Evolutionary conservation across 2,113 vertebrate species (phyloP).

Genomic region (Sphyrna mokarran): DNA sequence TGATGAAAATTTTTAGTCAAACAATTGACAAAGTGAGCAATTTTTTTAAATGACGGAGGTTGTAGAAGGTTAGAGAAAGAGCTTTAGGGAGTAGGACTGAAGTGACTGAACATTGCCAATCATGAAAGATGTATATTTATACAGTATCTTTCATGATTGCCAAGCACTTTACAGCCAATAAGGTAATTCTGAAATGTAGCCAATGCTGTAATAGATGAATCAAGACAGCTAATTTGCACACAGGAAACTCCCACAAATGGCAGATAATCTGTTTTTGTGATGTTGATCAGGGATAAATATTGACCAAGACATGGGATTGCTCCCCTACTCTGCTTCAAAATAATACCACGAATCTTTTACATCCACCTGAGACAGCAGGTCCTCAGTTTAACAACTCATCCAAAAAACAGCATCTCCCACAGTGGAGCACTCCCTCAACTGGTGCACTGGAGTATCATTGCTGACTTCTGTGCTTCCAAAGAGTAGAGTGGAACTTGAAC

Average conservation of each 20-base stretch:
- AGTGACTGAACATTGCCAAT: not conserved
- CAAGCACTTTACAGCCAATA: too few relatives aligned
- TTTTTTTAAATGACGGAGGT: not conserved
- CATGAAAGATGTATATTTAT: too few relatives aligned
- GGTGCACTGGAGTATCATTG: not conserved
- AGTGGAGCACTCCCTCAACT: not conserved
- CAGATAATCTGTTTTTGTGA: too few relatives aligned
- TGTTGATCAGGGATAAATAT: too few relatives aligned
- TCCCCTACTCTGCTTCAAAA: not conserved
- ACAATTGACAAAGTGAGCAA: not conserved
- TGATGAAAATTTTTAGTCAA: not conserved
- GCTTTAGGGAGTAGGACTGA: not conserved
- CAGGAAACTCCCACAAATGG: too few relatives aligned
- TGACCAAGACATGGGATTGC: too few relatives aligned
- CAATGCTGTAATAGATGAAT: too few relatives aligned
- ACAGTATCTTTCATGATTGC: too few relatives aligned
- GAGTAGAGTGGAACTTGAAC: not conserved
- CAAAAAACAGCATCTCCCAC: not conserved
- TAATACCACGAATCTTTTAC: not conserved
- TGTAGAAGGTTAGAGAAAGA: not conserved
- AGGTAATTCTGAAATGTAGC: too few relatives aligned
- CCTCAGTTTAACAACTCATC: not conserved
- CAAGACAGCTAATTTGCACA: too few relatives aligned
- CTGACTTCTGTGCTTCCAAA: not conserved
- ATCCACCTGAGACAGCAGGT: not conserved